Evolutionary conservation across 2,888 invertebrate species (phyloP), one percentile per base, ranked within the genome.

Genomic region (Seira ritae): DNA sequence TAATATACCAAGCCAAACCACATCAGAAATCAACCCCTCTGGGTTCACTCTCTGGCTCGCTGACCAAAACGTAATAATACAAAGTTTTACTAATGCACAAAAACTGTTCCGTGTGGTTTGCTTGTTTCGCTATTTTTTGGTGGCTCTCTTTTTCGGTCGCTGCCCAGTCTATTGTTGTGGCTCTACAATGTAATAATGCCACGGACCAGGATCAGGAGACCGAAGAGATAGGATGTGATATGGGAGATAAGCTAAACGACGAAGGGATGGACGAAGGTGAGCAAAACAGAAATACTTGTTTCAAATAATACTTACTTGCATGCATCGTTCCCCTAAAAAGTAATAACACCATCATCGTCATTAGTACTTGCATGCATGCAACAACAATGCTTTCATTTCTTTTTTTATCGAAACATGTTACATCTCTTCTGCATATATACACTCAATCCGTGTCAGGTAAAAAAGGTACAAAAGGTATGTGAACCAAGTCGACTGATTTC

Each of bases 191-290:
- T 42, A n/a, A n/a, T n/a, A n/a, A n/a, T n/a, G n/a, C n/a, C n/a
- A 8, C 42, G 12, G 42, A 42, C 42, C 42, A 42, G 12, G 42
- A 42, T 12, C 42, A 42, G 42, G 42, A 42, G 42, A 42, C 6
- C 12, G n/a, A 42, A 42, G 42, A 42, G 42, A 42, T 42, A 42
- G 6, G n/a, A 42, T 42, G 42, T 42, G 42, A 42, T 42, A 68
- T 76, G 67, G n/a, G n/a, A n/a, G n/a, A n/a, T n/a, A n/a, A n/a
- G n/a, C n/a, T n/a, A n/a, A n/a, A 76, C 67, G 24, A 76, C 24
- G 75, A 67, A 76, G 75, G 75, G 75, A 67, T 68, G 55, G 65
- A 66, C 55, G 55, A 46, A 66, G 50, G 67, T 17, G 24, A 55
- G 68, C 19, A 76, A 42, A 12, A 42, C 6, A 42, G 42, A 42